phyloP scores from a whole-genome alignment of 2,888 invertebrate genomes.

The Zygaena filipendulae region DNA sequence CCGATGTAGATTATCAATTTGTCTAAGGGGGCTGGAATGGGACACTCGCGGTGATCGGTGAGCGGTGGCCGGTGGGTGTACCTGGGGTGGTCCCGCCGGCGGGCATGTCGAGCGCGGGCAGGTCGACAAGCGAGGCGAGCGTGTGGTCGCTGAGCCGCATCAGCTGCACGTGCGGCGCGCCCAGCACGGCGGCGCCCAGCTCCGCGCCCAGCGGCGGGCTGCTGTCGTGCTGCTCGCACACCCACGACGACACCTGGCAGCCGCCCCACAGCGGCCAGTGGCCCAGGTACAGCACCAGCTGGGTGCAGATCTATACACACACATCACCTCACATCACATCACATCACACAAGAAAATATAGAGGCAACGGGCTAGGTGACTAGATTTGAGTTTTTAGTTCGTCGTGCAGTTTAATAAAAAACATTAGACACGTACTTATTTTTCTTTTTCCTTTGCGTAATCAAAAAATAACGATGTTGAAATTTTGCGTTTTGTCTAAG shows the following conservation, averaged over 20 bases:
- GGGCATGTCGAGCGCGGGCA: conserved; percentile 85
- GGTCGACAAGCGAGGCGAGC: conserved; percentile 88
- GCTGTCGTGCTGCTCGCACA: conserved; percentile 93
- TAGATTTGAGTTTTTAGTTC: conserved; percentile 1
- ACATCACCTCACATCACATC: no score
- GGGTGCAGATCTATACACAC: conserved; percentile 75
- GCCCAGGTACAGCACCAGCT: conserved; percentile 91
- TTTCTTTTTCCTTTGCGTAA: no score
- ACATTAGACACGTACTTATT: no score
- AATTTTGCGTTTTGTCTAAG: no score
- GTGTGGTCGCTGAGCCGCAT: conserved; percentile 87
- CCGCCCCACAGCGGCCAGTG: conserved; percentile 96
- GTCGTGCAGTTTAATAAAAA: no score
- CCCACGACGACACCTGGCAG: conserved; percentile 87
- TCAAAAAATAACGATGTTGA: no score
- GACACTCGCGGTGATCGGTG: no score
- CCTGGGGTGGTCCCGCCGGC: conserved; percentile 38
- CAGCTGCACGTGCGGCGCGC: conserved; percentile 85
- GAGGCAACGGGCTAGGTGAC: no score
- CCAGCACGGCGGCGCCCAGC: conserved; percentile 83
- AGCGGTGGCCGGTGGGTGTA: no score
- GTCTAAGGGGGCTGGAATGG: no score
- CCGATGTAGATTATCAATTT: no score
- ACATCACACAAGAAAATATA: conserved; percentile 7
- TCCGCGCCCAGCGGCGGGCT: conserved; percentile 74